These are phyloP conservation scores for Menura novaehollandiae DNA, from an alignment of 2,113 vertebrate genomes.

Conservation along the genomic window DNA sequence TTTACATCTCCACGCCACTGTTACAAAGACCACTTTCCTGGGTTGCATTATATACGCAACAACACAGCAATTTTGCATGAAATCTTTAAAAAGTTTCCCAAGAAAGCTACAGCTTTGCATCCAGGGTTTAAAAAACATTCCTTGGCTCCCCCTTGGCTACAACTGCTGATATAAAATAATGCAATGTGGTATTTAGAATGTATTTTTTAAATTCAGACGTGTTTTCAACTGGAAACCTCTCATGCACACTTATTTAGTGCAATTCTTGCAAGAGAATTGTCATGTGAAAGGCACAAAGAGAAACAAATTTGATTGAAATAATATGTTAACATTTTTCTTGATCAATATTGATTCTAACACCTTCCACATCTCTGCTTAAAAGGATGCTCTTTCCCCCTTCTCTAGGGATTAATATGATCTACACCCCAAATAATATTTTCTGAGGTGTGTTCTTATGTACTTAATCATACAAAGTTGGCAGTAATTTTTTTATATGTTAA, in stretches of 20 bases:
- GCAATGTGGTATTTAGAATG: background rate
- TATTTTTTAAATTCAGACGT: background rate
- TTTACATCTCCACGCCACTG: background rate
- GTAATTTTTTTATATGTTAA: background rate
- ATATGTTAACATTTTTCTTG: background rate
- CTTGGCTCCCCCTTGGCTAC: background rate
- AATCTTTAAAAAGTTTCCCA: background rate
- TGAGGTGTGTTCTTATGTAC: background rate
- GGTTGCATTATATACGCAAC: background rate
- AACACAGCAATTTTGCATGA: fast-evolving
- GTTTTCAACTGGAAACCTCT: background rate
- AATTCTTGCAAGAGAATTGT: background rate
- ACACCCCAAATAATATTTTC: background rate
- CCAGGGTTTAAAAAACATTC: background rate
- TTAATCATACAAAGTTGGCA: background rate
- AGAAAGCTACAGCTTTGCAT: background rate
- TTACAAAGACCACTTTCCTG: background rate
- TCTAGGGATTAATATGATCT: background rate
- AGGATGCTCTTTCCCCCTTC: background rate
- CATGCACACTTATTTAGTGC: background rate
- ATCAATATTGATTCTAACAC: background rate
- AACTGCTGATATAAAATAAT: background rate
- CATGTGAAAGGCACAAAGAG: background rate
- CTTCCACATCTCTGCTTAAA: background rate
- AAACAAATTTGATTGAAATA: background rate